phyloP scores from a whole-genome alignment of 2,113 vertebrate genomes.

The Xiphophorus maculatus region DNA sequence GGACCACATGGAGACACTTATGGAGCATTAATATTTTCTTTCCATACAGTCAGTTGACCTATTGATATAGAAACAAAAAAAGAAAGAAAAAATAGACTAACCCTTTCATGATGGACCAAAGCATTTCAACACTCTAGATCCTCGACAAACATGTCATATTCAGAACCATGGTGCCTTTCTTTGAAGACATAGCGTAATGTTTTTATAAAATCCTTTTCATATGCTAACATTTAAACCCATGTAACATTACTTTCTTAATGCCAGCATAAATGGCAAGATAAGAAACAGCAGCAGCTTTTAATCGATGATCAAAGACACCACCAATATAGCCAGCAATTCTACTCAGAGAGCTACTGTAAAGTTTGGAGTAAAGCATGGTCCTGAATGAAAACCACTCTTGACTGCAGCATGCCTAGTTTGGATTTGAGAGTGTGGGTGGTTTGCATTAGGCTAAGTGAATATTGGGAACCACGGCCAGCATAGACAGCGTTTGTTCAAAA shows the following conservation, averaged over 20 bases:
- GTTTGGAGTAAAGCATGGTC: conserved; percentile 43
- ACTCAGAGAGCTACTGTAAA: conserved; percentile 38
- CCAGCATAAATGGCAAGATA: conserved; percentile 67
- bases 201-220: background rate
- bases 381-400: conserved; percentile 65
- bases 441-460: conserved; percentile 64
- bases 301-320: conserved; percentile 45
- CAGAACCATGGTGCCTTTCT: background rate
- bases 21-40: background rate
- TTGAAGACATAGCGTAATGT: background rate
- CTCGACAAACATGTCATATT: background rate
- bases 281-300: conserved; percentile 62
- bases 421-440: conserved; percentile 49
- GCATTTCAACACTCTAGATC: background rate
- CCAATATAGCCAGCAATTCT: conserved; percentile 44
- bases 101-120: background rate
- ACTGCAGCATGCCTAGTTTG: conserved; percentile 35
- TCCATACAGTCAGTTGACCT: background rate
- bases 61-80: background rate
- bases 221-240: background rate
- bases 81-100: too few relatives aligned
- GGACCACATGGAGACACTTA: background rate
- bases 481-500: conserved; percentile 37
- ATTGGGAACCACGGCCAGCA: conserved; percentile 46
- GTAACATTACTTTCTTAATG: conserved; percentile 58